Conservation (phyloP, 2,113 vertebrate species). For the Chloropsis cyanopogon region DNA sequence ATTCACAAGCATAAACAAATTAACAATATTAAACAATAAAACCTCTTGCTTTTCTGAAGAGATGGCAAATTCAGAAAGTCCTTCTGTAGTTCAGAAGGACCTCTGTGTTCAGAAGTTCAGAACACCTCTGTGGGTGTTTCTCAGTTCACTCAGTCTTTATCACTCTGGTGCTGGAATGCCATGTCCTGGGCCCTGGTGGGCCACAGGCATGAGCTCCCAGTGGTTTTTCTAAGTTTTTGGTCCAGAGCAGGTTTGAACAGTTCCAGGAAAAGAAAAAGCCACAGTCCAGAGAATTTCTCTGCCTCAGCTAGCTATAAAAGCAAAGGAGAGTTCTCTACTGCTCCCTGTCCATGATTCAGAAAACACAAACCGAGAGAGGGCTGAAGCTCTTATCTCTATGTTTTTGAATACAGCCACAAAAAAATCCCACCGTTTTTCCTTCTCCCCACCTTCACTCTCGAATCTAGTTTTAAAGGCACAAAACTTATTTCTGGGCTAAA, state of each 20-base stretch:
- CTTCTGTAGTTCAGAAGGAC: not conserved
- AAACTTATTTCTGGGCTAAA: not conserved
- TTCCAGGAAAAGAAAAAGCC: not conserved
- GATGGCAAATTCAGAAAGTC: not conserved
- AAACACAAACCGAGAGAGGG: not conserved
- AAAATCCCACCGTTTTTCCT: too few relatives aligned
- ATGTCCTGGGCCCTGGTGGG: rapidly evolving
- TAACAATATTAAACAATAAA: not conserved
- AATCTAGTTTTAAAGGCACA: not conserved
- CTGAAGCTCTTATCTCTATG: not conserved
- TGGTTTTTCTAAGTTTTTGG: not conserved
- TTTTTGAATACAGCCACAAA: not conserved
- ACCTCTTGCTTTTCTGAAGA: not conserved
- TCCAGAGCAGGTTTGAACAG: not conserved
- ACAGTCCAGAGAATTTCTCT: not conserved
- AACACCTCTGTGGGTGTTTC: not conserved
- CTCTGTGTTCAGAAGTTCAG: too few relatives aligned
- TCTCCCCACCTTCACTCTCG: not conserved
- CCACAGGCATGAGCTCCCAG: not conserved
- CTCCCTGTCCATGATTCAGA: not conserved
- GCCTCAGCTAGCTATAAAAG: not conserved
- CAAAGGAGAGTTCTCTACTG: not conserved
- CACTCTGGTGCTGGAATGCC: not conserved
- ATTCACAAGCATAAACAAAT: not conserved
- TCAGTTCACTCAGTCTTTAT: not conserved